Evolutionary conservation across 2,113 vertebrate species (phyloP).

Genomic region (Tragelaphus strepsiceros): DNA sequence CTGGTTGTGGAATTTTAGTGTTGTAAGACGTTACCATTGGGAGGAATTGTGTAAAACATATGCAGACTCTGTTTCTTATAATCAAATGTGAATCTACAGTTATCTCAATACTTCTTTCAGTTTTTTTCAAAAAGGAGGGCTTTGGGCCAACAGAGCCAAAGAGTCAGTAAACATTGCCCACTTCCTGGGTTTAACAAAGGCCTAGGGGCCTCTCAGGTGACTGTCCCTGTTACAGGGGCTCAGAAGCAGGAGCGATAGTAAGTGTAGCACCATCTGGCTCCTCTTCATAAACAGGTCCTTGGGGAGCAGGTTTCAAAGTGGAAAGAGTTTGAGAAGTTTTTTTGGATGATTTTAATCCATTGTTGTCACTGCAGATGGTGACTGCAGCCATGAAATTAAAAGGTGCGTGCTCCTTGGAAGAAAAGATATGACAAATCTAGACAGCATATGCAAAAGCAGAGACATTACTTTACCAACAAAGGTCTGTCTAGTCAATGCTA

Average conservation of each 20-base stretch:
- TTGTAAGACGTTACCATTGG: not conserved
- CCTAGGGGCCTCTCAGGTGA: not conserved
- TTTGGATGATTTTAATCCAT: not conserved
- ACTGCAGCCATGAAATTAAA: not conserved
- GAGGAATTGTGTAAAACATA: not conserved
- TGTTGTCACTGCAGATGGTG: not conserved
- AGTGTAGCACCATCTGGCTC: not conserved
- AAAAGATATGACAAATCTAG: not conserved
- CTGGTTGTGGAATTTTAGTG: not conserved
- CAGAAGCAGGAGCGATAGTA: not conserved
- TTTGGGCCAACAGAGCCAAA: not conserved
- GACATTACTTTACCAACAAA: not conserved
- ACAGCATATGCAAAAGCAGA: not conserved
- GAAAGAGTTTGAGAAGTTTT: not conserved
- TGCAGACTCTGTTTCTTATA: not conserved
- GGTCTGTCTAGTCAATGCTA: not conserved
- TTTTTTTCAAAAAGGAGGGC: not conserved
- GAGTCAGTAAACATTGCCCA: not conserved
- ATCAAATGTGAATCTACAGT: not conserved
- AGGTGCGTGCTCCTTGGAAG: not conserved
- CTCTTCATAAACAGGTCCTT: not conserved
- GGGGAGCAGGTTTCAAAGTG: not conserved
- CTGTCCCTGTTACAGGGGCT: not conserved
- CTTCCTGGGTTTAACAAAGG: not conserved
- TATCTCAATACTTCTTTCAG: not conserved